A percentile compares a stretch with the other conserved stretches of the same genome.
These are phyloP conservation scores for Pelobates fuscus DNA, from an alignment of 2,113 vertebrate genomes.

Conservation along the genomic window DNA sequence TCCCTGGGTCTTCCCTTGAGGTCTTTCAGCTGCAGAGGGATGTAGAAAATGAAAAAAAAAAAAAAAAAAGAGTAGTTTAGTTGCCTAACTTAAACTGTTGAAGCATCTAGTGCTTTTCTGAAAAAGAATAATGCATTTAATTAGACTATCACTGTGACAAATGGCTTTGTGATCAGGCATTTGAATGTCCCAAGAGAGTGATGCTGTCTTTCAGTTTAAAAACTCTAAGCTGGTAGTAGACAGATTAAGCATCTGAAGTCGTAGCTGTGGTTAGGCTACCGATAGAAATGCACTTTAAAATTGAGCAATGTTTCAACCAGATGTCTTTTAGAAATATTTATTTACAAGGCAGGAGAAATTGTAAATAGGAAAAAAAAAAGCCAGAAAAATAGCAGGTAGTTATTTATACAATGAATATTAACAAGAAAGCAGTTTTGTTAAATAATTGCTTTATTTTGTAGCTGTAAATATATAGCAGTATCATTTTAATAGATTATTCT, in stretches of 20 bases:
- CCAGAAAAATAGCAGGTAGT: neutral
- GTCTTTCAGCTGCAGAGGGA: constrained; percentile 43
- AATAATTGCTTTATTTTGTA: too few relatives aligned
- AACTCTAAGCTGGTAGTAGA: constrained; percentile 53
- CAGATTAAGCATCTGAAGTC: constrained; percentile 31
- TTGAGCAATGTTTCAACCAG: neutral
- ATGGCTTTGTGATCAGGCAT: constrained; percentile 66
- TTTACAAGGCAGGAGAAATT: neutral
- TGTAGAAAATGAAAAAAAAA: constrained; percentile 32
- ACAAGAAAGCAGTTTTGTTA: neutral
- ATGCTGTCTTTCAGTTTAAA: constrained; percentile 63
- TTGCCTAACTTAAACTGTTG: constrained; percentile 53
- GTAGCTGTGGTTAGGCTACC: too few relatives aligned
- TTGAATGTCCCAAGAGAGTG: constrained; percentile 58
- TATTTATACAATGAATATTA: neutral
- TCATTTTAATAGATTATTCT: too few relatives aligned
- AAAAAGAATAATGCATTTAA: constrained; percentile 69
- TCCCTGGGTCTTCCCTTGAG: constrained; percentile 54
- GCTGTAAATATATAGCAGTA: too few relatives aligned
- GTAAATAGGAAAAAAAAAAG: neutral
- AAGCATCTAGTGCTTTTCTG: constrained; percentile 58
- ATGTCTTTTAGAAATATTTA: neutral
- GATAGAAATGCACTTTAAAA: neutral
- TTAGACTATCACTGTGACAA: constrained; percentile 67
- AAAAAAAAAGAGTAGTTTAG: constrained; percentile 46